phyloP scores from a whole-genome alignment of 2,888 invertebrate genomes.

The Andrena camellia region DNA sequence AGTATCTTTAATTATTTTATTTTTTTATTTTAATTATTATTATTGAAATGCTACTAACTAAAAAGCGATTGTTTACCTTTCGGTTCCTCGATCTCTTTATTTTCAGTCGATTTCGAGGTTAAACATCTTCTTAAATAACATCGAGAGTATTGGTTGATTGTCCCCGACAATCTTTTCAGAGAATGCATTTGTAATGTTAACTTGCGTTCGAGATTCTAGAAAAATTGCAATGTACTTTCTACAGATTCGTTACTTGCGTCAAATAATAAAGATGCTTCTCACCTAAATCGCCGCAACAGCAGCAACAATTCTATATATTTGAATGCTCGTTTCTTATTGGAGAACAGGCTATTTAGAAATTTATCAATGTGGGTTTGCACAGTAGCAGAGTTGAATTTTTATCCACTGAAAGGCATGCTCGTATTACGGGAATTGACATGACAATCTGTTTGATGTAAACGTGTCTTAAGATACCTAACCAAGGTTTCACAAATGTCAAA shows the following conservation, averaged over 20 bases:
- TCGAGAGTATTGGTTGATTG: constrained; percentile 5
- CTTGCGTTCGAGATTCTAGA: not conserved
- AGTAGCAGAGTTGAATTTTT: not conserved
- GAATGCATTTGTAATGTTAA: constrained; percentile 34
- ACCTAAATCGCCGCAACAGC: not conserved
- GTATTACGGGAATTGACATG: not conserved
- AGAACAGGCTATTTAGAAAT: not conserved
- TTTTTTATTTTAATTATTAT: not conserved
- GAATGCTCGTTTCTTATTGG: constrained; percentile 6
- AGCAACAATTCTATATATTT: not conserved
- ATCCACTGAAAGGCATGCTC: not conserved
- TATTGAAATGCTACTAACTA: not conserved
- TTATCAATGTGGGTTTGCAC: constrained; percentile 23
- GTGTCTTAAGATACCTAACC: constrained; percentile 41
- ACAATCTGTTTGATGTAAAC: constrained; percentile 29
- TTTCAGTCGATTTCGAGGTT: constrained; percentile 44
- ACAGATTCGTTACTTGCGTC: not conserved
- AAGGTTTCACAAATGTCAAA: constrained; percentile 53
- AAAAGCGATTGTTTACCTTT: constrained; percentile 41
- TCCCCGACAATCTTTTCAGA: constrained; percentile 22
- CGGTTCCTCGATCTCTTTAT: constrained; percentile 3
- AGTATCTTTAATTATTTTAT: not conserved
- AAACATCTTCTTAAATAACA: constrained; percentile 21
- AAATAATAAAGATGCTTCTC: not conserved
- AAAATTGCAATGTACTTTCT: not conserved